Conservation (phyloP, 2,797 vertebrate species). For the Simalia tracyae region DNA sequence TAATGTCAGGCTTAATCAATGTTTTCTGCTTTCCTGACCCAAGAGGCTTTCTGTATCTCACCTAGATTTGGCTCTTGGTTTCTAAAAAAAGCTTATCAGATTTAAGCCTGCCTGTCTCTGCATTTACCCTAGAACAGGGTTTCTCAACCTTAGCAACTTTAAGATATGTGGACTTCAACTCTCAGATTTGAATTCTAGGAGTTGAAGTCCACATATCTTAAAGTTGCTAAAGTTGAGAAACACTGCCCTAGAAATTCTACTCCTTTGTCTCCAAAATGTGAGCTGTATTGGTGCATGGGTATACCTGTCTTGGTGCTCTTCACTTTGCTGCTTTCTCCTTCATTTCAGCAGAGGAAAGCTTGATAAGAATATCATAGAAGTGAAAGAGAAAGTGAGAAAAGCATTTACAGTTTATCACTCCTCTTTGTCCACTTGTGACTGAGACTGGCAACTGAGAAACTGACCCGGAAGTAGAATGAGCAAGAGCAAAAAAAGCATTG, state of each 20-base stretch:
- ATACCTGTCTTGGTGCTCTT: not conserved
- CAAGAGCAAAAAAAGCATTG: not conserved
- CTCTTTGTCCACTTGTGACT: not conserved
- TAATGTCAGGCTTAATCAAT: not conserved
- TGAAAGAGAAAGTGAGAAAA: not conserved
- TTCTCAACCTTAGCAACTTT: no score
- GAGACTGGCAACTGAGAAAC: not conserved
- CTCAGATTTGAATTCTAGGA: no score
- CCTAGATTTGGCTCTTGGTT: not conserved
- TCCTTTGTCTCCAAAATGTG: not conserved
- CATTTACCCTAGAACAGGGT: no score
- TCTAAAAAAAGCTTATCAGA: not conserved
- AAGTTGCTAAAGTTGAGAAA: no score
- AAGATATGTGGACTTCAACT: no score
- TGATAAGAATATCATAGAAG: not conserved
- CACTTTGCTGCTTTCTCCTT: not conserved
- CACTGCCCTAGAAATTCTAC: not conserved
- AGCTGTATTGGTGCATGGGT: not conserved
- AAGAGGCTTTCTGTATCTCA: not conserved
- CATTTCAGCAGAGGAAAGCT: not conserved
- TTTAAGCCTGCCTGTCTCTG: not conserved
- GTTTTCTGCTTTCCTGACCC: not conserved
- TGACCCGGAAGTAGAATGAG: not conserved
- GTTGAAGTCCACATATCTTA: no score
- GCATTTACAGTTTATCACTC: not conserved